Conservation (phyloP, 2,113 vertebrate genomes). For the Notothenia rossii region DNA sequence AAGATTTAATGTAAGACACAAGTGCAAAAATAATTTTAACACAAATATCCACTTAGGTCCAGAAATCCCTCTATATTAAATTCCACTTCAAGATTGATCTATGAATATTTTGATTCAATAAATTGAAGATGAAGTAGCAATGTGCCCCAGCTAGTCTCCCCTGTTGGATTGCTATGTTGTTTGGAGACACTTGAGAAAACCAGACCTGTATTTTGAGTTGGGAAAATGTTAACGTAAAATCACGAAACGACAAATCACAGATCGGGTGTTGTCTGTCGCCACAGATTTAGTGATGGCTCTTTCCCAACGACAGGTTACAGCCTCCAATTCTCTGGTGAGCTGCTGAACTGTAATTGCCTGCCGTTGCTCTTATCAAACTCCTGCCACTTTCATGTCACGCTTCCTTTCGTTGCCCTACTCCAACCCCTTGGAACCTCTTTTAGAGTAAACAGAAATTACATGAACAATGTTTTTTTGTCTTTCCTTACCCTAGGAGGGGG, state of each 20-base stretch:
- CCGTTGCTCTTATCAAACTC: conserved; percentile 75
- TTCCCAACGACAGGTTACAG: conserved; percentile 66
- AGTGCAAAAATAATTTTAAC: conserved; percentile 42
- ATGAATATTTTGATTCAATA: conserved; percentile 26
- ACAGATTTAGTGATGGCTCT: conserved; percentile 54
- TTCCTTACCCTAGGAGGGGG: background rate
- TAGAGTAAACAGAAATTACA: conserved; percentile 51
- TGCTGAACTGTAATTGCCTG: conserved; percentile 72
- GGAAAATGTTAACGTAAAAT: conserved; percentile 23
- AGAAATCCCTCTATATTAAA: conserved; percentile 34
- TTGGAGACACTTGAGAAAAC: conserved; percentile 2
- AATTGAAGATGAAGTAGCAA: background rate
- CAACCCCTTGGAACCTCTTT: conserved; percentile 41
- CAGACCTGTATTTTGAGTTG: background rate
- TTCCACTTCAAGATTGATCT: conserved; percentile 19
- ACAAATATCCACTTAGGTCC: conserved; percentile 18
- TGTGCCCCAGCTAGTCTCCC: background rate
- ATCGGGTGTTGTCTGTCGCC: conserved; percentile 23
- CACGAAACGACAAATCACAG: conserved; percentile 32
- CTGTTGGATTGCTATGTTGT: background rate
- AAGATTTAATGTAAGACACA: conserved; percentile 52
- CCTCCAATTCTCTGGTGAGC: conserved; percentile 63
- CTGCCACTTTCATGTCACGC: conserved; percentile 54
- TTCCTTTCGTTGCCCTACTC: conserved; percentile 36
- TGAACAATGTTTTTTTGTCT: conserved; percentile 33